Base-by-base conservation (phyloP, 1,140 invertebrate species). In the Drosophila parabipectinata region DNA sequence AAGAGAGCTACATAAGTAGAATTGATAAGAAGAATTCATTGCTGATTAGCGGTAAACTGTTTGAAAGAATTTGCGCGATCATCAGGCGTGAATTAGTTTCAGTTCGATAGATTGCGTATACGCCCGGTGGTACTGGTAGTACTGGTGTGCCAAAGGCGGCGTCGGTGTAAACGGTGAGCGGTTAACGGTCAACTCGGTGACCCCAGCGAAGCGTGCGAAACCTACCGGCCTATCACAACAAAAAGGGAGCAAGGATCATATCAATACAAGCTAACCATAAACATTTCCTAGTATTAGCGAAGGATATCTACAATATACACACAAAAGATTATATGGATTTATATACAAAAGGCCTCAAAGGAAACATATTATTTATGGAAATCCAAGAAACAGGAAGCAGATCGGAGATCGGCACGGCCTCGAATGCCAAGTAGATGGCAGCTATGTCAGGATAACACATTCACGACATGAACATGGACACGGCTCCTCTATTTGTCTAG, bases 401-500 rank as follows among this genome's bases (percentile, higher is more conserved):
- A 61, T 30, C 14, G 15, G 4, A 53, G 53, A 47, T 48, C 21
- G 26, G 14, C 18, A 44, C 37, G 37, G 4, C 28, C 45, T 37
- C 44, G 24, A 57, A 52, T 52, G 14, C 30, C 30, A 53, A 18
- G 10, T 34, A 24, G 41, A 48, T 5, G 39, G 30, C 63, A 67
- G 32, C 51, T 44, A 69, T 69, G 66, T 59, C 63, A 48, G 66
- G 41, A 28, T 26, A 41, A 44, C 61, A 69, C 56, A 69, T 69
- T 63, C 51, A 56, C 50, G 51, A 52, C 14, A 32, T 34, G 32
- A 32, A 48, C 41, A 55, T 48, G 51, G 67, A 57, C 67, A 67
- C 32, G 67, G 67, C 67, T 39, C 64, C 64, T 39, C 52, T 69
- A 50, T 69, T 69, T 69, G 63, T 69, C 67, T 69, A 69, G 67